Percentiles rank a stretch among this genome's conserved stretches.
phyloP scores from a whole-genome alignment of 2,113 vertebrate genomes.

The Paraplagusia blochii region DNA sequence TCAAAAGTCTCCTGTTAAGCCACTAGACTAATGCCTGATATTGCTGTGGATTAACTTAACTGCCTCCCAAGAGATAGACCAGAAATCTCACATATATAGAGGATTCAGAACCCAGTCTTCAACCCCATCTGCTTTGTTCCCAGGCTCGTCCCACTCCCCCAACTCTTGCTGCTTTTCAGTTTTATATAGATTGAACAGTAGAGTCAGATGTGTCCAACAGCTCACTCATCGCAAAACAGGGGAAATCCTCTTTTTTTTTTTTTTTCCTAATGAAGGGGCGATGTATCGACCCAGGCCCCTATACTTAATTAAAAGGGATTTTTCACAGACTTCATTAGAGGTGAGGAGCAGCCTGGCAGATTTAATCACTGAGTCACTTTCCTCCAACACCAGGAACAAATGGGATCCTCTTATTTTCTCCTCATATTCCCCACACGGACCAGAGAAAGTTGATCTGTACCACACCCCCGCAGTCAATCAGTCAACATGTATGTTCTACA shows the following conservation, averaged over 20 bases:
- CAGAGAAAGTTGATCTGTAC: slow-evolving; percentile 30
- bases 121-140: slow-evolving; percentile 16
- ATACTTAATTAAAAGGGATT: slow-evolving; percentile 78
- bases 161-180: slow-evolving; percentile 29
- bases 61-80: slow-evolving; percentile 44
- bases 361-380: slow-evolving; percentile 73
- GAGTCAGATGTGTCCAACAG: slow-evolving; percentile 47
- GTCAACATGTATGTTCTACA: not conserved
- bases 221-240: slow-evolving; percentile 56
- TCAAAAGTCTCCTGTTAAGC: slow-evolving; percentile 48
- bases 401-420: slow-evolving; percentile 48
- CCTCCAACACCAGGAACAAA: slow-evolving; percentile 56
- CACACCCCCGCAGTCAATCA: slow-evolving; percentile 22
- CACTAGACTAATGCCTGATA: slow-evolving; percentile 54
- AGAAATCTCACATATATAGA: slow-evolving; percentile 50
- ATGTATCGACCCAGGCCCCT: slow-evolving; percentile 67
- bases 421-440: slow-evolving; percentile 30
- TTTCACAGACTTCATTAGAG: slow-evolving; percentile 79
- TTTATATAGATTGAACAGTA: slow-evolving; percentile 46
- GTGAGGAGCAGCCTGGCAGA: slow-evolving; percentile 63
- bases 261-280: slow-evolving; percentile 70
- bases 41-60: slow-evolving; percentile 61
- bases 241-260: no score
- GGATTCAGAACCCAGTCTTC: slow-evolving; percentile 34
- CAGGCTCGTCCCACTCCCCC: slow-evolving; percentile 6